phyloP scores from a whole-genome alignment of 2,888 invertebrate species.

The Agrypnus murinus region DNA sequence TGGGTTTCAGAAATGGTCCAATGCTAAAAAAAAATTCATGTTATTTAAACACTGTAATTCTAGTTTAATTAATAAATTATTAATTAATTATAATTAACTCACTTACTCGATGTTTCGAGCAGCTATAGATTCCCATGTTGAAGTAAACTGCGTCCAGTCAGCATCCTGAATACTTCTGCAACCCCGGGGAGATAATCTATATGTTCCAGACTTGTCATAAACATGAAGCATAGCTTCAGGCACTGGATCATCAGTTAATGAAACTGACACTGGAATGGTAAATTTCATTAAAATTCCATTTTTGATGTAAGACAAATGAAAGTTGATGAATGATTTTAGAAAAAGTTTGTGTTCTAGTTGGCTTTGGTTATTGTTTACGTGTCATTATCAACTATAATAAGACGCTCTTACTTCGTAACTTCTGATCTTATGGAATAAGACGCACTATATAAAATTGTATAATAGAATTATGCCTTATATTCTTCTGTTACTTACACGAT shows the following conservation, averaged over 20 bases:
- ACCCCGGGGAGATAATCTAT: slow-evolving; percentile 66
- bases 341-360: too few species aligned
- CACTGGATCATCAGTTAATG: slow-evolving; percentile 66
- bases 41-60: slow-evolving; percentile 36
- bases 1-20: slow-evolving; percentile 62
- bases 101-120: slow-evolving; percentile 69
- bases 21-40: slow-evolving; percentile 58
- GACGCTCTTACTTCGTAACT: too few species aligned
- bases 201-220: slow-evolving; percentile 69
- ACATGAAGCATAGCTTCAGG: slow-evolving; percentile 68
- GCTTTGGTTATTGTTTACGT: too few species aligned
- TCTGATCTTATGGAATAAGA: too few species aligned
- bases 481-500: too few species aligned
- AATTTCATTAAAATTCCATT: not conserved
- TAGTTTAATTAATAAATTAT: not conserved
- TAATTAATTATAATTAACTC: not conserved
- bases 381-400: too few species aligned
- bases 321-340: too few species aligned
- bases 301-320: not conserved
- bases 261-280: slow-evolving; percentile 63
- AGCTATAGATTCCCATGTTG: slow-evolving; percentile 68
- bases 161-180: slow-evolving; percentile 66
- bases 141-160: slow-evolving; percentile 66
- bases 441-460: too few species aligned
- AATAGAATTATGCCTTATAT: too few species aligned